These are phyloP conservation scores for Pachycephus smyrnensis DNA, from an alignment of 2,888 invertebrate species.

Conservation along the genomic window DNA sequence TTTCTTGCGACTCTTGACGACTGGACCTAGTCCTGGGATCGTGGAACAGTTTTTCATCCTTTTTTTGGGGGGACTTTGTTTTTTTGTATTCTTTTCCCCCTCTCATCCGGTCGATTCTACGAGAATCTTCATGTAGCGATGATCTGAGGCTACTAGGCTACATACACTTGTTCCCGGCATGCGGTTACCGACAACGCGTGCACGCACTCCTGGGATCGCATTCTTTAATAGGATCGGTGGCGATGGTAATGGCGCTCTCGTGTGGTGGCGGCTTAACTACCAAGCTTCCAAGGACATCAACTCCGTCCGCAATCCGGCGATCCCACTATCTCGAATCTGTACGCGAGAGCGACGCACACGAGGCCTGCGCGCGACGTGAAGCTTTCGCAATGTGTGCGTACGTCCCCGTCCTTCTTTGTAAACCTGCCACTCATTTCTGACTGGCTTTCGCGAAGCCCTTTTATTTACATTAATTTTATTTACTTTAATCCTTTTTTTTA, in stretches of 20 bases:
- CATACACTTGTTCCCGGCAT: background rate
- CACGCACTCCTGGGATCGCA: conserved; percentile 13
- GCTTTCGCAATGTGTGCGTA: background rate
- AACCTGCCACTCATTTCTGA: background rate
- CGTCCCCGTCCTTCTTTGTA: background rate
- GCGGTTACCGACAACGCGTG: conserved; percentile 13
- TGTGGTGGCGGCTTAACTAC: conserved; percentile 51
- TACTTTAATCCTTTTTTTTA: background rate
- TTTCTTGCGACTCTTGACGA: background rate
- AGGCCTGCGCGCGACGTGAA: background rate
- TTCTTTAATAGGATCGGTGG: conserved; percentile 20
- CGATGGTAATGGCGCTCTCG: conserved; percentile 43
- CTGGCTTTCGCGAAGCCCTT: background rate
- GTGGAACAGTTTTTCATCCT: conserved; percentile 6
- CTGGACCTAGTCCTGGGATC: background rate
- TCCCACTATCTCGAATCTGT: conserved; percentile 40
- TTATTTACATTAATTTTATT: background rate
- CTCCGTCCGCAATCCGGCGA: conserved; percentile 31
- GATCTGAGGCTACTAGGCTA: background rate
- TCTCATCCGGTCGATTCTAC: background rate
- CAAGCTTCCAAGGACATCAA: conserved; percentile 56
- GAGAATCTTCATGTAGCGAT: background rate
- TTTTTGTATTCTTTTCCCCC: background rate
- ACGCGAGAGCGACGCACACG: conserved; percentile 16
- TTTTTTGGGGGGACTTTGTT: background rate